Evolutionary conservation across 2,797 vertebrate genomes (phyloP).

Genomic region (Pseudotriccus pelzelni): DNA sequence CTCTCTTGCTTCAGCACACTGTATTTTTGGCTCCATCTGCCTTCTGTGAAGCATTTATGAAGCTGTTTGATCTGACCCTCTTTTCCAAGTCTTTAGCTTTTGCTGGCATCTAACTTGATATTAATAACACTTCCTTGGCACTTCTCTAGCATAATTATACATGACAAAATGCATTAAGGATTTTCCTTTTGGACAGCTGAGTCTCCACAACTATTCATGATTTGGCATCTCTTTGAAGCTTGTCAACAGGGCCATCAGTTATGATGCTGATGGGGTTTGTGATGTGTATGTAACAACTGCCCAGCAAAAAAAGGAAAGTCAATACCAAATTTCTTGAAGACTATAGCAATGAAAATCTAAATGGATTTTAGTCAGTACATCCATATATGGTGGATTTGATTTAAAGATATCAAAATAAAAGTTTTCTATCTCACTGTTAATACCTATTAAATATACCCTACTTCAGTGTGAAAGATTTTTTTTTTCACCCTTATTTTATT

Average conservation of each 20-base stretch:
- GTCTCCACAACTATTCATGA: background rate
- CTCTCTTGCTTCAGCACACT: background rate
- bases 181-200: background rate
- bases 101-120: background rate
- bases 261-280: background rate
- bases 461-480: background rate
- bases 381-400: background rate
- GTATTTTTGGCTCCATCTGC: background rate
- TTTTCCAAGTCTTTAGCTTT: background rate
- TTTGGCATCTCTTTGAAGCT: background rate
- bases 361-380: background rate
- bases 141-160: background rate
- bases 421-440: background rate
- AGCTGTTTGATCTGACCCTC: background rate
- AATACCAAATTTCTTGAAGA: background rate
- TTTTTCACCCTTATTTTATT: background rate
- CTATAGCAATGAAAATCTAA: background rate
- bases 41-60: background rate
- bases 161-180: conserved; percentile 1
- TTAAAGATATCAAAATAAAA: background rate
- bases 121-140: background rate
- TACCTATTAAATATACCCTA: background rate
- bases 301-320: background rate
- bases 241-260: background rate
- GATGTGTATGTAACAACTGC: background rate